Evolutionary conservation across 2,113 vertebrate genomes (phyloP).

Genomic region (Ceratotherium simum): DNA sequence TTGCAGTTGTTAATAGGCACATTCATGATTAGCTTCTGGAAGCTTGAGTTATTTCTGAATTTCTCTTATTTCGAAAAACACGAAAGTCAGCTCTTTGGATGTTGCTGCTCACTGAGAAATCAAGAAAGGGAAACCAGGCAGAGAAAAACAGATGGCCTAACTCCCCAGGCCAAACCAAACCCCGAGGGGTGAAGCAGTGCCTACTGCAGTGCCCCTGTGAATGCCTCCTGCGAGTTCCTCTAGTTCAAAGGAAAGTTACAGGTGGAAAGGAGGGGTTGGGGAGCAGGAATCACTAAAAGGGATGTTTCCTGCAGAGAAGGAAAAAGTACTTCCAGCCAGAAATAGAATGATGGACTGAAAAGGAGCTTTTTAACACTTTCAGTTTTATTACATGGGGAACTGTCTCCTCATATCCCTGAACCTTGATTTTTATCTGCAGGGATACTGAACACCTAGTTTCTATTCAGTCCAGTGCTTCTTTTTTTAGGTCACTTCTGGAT

Average conservation of each 20-base stretch:
- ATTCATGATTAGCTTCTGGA: constrained; percentile 20
- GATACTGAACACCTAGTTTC: not conserved
- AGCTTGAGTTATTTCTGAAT: constrained; percentile 2
- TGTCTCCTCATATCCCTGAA: not conserved
- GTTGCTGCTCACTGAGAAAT: constrained; percentile 1
- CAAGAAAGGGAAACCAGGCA: not conserved
- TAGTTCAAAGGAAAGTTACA: not conserved
- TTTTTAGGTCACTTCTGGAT: constrained; percentile 37
- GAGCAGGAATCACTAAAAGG: not conserved
- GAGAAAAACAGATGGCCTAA: not conserved
- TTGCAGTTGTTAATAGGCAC: not conserved
- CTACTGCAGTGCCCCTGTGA: not conserved
- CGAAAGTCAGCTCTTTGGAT: not conserved
- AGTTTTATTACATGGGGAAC: not conserved
- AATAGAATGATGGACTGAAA: not conserved
- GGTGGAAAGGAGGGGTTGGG: not conserved
- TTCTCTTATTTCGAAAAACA: constrained; percentile 6
- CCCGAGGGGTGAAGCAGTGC: not conserved
- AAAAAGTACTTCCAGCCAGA: not conserved
- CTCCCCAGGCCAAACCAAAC: not conserved
- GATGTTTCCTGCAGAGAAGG: not conserved
- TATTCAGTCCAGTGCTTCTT: not conserved
- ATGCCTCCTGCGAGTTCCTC: not conserved
- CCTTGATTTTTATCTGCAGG: not conserved
- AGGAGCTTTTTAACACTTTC: not conserved